Conservation (phyloP, 2,888 invertebrate genomes). For the Xylophagus ater region DNA sequence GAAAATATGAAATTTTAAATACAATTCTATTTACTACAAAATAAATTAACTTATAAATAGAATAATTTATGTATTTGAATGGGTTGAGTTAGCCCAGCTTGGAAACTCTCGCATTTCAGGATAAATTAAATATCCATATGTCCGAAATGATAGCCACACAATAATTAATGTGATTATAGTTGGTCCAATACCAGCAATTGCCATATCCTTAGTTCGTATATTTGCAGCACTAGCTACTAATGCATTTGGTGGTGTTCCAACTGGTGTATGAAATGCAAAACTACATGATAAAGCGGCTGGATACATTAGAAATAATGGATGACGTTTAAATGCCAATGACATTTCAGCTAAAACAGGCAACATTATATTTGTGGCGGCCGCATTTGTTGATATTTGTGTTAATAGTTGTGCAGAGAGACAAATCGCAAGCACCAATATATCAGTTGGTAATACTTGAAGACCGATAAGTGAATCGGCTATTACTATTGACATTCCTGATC, state of each 20-base stretch:
- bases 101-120: slow-evolving; percentile 49
- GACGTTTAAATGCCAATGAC: too few relatives aligned
- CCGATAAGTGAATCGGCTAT: slow-evolving; percentile 61
- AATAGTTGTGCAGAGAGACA: slow-evolving; percentile 64
- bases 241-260: slow-evolving; percentile 94
- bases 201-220: slow-evolving; percentile 69
- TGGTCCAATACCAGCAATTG: slow-evolving; percentile 66
- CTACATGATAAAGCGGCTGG: slow-evolving; percentile 83
- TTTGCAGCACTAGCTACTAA: slow-evolving; percentile 77
- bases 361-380: slow-evolving; percentile 81
- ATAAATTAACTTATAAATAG: too few relatives aligned
- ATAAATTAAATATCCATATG: slow-evolving; percentile 62
- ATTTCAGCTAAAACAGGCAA: slow-evolving; percentile 73
- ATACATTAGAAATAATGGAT: slow-evolving; percentile 82
- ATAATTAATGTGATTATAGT: slow-evolving; percentile 62
- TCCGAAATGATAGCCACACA: slow-evolving; percentile 60
- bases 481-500: slow-evolving; percentile 63
- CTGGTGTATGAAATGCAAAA: slow-evolving; percentile 88
- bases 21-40: too few relatives aligned
- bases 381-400: slow-evolving; percentile 85
- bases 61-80: too few relatives aligned
- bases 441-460: slow-evolving; percentile 50
- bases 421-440: slow-evolving; percentile 61
- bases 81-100: too few relatives aligned
- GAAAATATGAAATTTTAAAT: too few relatives aligned